Evolutionary conservation across 2,797 vertebrate genomes (phyloP).

Genomic region (Sebastes paucispinis): DNA sequence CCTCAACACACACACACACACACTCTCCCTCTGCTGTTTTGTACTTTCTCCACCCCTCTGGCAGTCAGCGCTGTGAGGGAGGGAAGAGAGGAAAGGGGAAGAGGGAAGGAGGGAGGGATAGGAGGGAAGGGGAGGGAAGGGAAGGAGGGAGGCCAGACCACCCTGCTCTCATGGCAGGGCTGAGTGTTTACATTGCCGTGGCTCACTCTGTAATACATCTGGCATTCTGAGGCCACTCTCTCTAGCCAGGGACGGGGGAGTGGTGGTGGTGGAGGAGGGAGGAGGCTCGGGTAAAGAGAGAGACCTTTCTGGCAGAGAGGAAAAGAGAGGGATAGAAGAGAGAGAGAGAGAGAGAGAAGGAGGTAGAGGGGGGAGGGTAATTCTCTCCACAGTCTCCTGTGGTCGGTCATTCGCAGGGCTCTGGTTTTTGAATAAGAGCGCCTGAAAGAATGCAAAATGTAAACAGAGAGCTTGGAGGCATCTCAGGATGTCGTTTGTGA

Average conservation of each 20-base stretch:
- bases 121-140: constrained; percentile 43
- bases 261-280: constrained; percentile 6
- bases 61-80: constrained; percentile 70
- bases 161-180: constrained; percentile 96
- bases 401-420: constrained; percentile 80
- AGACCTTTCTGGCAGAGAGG: constrained; percentile 64
- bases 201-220: constrained; percentile 99
- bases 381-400: constrained; percentile 77
- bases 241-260: constrained; percentile 78
- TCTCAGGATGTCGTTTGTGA: constrained; percentile 82
- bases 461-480: constrained; percentile 82
- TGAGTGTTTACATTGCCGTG: constrained; percentile 98
- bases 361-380: constrained; percentile 46
- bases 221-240: constrained; percentile 95
- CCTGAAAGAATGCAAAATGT: constrained; percentile 83
- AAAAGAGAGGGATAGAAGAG: constrained; percentile 52
- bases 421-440: constrained; percentile 86
- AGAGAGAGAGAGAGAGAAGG: constrained; percentile 11
- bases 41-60: constrained; percentile 81
- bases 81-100: constrained; percentile 74
- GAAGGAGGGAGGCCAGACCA: constrained; percentile 88
- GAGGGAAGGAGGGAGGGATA: constrained; percentile 41
- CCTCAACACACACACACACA: constrained; percentile 24
- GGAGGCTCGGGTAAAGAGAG: constrained; percentile 58
- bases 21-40: constrained; percentile 68